Evolutionary conservation across 2,797 vertebrate species (phyloP).

Genomic region (Pteropus rufus): DNA sequence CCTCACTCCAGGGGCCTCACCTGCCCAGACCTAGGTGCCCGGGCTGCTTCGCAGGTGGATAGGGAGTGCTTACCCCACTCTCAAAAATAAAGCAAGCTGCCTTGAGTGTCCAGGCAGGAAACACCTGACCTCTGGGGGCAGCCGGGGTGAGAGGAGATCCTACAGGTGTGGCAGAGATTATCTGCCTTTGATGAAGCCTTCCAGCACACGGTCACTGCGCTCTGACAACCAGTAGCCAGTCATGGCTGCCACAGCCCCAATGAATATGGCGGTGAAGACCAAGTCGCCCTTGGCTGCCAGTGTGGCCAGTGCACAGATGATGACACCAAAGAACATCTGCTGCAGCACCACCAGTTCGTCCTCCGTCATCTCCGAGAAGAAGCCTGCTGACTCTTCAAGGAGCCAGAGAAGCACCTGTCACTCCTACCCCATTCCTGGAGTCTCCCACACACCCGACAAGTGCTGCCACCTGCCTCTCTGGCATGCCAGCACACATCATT

Average conservation of each 20-base stretch:
- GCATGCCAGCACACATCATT: neutral
- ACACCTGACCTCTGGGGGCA: neutral
- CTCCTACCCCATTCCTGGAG: rapidly evolving
- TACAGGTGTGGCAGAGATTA: constrained; percentile 77
- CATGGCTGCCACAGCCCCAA: constrained; percentile 96
- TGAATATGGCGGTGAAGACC: constrained; percentile 99
- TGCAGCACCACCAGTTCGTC: constrained; percentile 97
- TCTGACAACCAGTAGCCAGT: constrained; percentile 98
- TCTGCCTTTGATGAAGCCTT: constrained; percentile 95
- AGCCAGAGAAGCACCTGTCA: neutral
- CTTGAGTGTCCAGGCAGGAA: neutral
- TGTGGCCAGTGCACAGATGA: constrained; percentile 96
- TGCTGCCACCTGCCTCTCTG: neutral
- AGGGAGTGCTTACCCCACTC: neutral
- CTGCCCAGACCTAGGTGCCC: neutral
- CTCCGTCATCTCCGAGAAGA: constrained; percentile 96
- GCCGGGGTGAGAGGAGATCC: neutral
- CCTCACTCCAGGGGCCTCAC: neutral
- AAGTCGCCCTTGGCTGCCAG: constrained; percentile 97
- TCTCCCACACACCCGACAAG: neutral
- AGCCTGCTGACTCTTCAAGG: constrained; percentile 89
- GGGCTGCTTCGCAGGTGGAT: neutral
- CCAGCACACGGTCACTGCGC: constrained; percentile 94
- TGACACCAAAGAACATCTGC: constrained; percentile 98
- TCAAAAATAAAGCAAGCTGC: neutral